Percentiles rank a stretch among this genome's conserved stretches.
Conservation (phyloP, 2,797 vertebrate species). For the Cynodonichthys magdalenae region DNA sequence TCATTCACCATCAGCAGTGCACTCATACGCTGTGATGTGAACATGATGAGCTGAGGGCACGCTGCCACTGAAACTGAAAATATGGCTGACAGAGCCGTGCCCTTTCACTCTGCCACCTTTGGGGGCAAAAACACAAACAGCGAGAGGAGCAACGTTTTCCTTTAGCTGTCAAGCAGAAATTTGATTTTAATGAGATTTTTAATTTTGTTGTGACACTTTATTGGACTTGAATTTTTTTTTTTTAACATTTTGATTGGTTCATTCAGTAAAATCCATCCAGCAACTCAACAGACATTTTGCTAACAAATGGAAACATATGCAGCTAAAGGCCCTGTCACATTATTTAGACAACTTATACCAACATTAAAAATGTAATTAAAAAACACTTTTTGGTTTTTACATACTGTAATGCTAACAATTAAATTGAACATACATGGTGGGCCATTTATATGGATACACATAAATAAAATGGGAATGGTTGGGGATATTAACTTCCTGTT, state of each 20-base stretch:
- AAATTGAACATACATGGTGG: no score
- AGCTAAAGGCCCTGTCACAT: no score
- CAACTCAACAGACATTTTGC: no score
- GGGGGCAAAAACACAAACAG: slow-evolving; percentile 20
- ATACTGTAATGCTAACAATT: no score
- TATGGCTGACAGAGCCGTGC: slow-evolving; percentile 27
- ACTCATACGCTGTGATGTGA: slow-evolving; percentile 17
- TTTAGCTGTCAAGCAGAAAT: slow-evolving; percentile 38
- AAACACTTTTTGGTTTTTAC: no score
- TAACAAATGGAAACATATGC: no score
- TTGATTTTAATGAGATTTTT: slow-evolving; percentile 37
- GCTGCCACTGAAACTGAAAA: slow-evolving; percentile 25
- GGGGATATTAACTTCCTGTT: no score
- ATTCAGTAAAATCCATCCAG: no score
- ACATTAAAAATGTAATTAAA: no score
- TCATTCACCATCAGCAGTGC: background rate
- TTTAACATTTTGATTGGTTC: background rate
- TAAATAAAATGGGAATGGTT: no score
- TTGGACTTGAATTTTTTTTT: background rate
- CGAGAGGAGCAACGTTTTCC: slow-evolving; percentile 25
- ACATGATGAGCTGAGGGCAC: slow-evolving; percentile 33
- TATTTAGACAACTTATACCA: no score
- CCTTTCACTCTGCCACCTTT: slow-evolving; percentile 39
- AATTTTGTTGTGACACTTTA: slow-evolving; percentile 8
- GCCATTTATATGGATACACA: no score